Conservation (phyloP, 2,113 vertebrate genomes). For the Patagioenas fasciata region DNA sequence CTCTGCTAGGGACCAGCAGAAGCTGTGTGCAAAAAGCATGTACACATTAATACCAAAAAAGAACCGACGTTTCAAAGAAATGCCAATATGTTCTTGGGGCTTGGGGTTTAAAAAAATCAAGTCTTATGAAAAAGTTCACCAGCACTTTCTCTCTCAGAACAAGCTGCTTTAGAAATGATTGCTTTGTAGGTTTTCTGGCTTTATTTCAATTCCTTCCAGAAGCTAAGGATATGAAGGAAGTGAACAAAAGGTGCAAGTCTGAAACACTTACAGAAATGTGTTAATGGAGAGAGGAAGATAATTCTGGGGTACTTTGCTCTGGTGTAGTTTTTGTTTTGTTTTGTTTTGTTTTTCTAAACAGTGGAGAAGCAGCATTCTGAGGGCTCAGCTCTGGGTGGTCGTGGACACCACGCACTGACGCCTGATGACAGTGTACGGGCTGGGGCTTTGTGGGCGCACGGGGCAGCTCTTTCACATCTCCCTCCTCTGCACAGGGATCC, state of each 20-base stretch:
- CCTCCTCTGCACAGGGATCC: not conserved
- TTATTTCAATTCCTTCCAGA: not conserved
- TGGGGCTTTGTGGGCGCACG: accelerated
- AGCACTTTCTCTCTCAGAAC: not conserved
- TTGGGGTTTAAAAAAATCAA: not conserved
- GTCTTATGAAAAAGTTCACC: not conserved
- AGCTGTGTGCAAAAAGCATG: not conserved
- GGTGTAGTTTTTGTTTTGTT: not conserved
- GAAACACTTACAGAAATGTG: not conserved
- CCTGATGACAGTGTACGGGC: not conserved
- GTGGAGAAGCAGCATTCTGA: not conserved
- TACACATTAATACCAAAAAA: not conserved
- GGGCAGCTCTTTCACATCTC: not conserved
- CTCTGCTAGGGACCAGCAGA: not conserved
- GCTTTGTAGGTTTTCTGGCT: not conserved
- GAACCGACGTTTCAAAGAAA: not conserved
- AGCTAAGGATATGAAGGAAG: not conserved
- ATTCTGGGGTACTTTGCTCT: not conserved
- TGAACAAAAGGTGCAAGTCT: not conserved
- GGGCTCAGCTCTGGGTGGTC: not conserved
- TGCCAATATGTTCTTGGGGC: not conserved
- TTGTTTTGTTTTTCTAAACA: not conserved
- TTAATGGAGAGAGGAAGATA: not conserved
- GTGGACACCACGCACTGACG: not conserved
- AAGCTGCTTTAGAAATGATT: not conserved